Evolutionary conservation across 2,113 vertebrate genomes (phyloP).

Genomic region (Lycaon pictus): DNA sequence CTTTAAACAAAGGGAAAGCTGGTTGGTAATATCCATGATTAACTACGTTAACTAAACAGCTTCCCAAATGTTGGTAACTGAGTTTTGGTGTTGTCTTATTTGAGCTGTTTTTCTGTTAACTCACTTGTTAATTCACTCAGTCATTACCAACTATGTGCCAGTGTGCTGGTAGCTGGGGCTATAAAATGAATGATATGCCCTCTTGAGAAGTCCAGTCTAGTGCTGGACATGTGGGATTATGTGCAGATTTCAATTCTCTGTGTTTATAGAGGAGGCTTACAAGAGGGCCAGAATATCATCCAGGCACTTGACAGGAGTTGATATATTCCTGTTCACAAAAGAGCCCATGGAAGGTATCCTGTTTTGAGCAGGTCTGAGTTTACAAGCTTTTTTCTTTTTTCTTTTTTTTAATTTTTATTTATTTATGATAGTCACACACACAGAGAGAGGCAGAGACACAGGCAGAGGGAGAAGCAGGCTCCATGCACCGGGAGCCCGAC

Average conservation of each 20-base stretch:
- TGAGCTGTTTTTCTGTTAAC: not conserved
- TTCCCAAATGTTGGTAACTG: not conserved
- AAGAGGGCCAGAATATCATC: not conserved
- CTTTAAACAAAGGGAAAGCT: not conserved
- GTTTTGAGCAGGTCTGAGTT: constrained; percentile 10
- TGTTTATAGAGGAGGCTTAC: not conserved
- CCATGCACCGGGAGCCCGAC: too few relatives aligned
- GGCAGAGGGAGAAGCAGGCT: too few relatives aligned
- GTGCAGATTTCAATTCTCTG: not conserved
- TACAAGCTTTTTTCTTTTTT: not conserved
- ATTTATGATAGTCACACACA: too few relatives aligned
- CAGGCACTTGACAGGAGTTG: not conserved
- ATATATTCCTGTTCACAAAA: not conserved
- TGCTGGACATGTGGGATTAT: not conserved
- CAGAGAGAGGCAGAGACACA: too few relatives aligned
- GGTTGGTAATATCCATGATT: not conserved
- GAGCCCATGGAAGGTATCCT: not conserved
- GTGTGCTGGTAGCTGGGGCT: not conserved
- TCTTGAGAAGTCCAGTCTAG: not conserved
- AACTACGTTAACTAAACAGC: not conserved
- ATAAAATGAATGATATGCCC: not conserved
- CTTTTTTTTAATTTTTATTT: too few relatives aligned
- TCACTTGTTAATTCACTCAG: not conserved
- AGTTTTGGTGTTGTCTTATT: not conserved
- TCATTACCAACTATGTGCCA: not conserved